phyloP scores from a whole-genome alignment of 1,140 invertebrate species.

The Drosophila erecta region DNA sequence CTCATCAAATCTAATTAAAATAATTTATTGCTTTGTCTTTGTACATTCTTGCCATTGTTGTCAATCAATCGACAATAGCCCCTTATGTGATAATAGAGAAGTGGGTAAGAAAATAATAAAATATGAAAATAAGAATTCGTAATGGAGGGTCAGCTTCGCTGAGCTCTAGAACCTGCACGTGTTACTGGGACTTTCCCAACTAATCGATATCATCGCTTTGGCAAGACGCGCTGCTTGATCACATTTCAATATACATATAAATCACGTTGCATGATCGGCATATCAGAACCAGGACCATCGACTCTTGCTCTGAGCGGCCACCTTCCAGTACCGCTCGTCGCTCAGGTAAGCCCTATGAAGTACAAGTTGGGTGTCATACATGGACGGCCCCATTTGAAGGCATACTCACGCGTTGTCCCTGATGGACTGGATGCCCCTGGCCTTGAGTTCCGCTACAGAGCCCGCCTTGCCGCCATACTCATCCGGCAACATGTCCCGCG shows the following conservation, averaged over 20 bases:
- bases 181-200: not conserved
- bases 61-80: not conserved
- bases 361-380: not conserved
- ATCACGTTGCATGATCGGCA: slow-evolving; percentile 1
- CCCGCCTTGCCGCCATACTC: slow-evolving; percentile 89
- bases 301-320: slow-evolving; percentile 48
- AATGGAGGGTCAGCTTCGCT: not conserved
- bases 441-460: slow-evolving; percentile 86
- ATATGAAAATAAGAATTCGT: not conserved
- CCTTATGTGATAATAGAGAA: not conserved
- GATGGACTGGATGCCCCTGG: slow-evolving; percentile 85
- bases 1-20: slow-evolving; percentile 1
- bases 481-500: slow-evolving; percentile 87
- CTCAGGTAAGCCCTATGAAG: slow-evolving; percentile 58
- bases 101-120: not conserved
- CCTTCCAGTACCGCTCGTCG: slow-evolving; percentile 70
- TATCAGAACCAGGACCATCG: slow-evolving; percentile 70
- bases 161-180: not conserved
- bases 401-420: slow-evolving; percentile 60
- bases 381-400: no score
- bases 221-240: slow-evolving; percentile 15
- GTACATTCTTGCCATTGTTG: not conserved
- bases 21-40: slow-evolving; percentile 10
- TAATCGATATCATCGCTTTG: slow-evolving; percentile 13
- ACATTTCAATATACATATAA: slow-evolving; percentile 19